Evolutionary conservation across 92 coral and sea anemone genomes (phyloP), one percentile per base, ranked within the genome.

Genomic region (Porites evermanni): DNA sequence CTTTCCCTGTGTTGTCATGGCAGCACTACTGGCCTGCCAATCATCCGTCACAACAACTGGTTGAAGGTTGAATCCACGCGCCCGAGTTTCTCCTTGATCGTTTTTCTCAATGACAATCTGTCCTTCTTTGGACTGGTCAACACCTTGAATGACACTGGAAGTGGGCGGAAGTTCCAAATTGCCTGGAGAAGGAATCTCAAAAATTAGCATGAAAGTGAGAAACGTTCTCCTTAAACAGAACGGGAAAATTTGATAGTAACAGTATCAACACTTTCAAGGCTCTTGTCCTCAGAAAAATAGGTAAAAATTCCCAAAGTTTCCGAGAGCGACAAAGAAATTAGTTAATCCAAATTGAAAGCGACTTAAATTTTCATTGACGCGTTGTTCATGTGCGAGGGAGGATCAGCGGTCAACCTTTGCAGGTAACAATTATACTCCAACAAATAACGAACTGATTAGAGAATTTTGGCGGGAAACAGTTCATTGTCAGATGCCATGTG

Each of bases 61-160:
- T 70, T 92, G 95, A 32, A 94, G 89, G 68, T 91, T 86, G 59
- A 94, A 94, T 23, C 98, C 98, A 59, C 91, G 85, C 29, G 91
- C 72, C 32, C 91, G 91, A 26, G 91, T 90, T 44, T 88, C 94
- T 16, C 98, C 98, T 56, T 86, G 81, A 12, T 89, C 74, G 24
- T 90, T 86, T 89, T 94, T 94, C 67, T 94, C 92, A 51, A 94
- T 65, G 29, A 94, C 32, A 63, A 94, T 83, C 81, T 94, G 98
- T 20, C 89, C 87, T 65, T 77, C 73, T 1, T 75, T 32, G 19
- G 87, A 66, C 20, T 89, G 59, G 5, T 90, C 88, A 50, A 64
- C 56, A 7, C 64, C 80, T 32, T 74, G 79, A 6, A 14, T 64
- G 53, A 53, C 80, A 61, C 52, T 18, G 17, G 65, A 38, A 11